Percentiles rank a stretch among this genome's conserved stretches.
These are phyloP conservation scores for Pituophis catenifer DNA, from an alignment of 2,113 vertebrate genomes.

Conservation along the genomic window DNA sequence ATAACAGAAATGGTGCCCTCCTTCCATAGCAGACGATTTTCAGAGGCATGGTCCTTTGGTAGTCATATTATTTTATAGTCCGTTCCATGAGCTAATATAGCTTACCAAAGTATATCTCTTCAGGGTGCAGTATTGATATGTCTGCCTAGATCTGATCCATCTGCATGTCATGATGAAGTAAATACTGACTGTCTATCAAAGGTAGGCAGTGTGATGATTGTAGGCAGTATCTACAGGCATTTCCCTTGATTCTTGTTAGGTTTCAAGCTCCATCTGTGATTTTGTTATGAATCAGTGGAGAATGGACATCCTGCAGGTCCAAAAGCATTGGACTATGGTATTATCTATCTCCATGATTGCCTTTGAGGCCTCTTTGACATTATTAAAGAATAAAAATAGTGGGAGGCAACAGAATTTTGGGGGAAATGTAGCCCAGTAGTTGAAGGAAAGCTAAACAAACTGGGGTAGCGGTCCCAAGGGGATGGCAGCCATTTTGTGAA, in stretches of 20 bases:
- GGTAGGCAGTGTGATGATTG: not conserved
- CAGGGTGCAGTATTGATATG: not conserved
- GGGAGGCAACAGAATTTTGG: not conserved
- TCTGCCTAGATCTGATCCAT: too few species aligned
- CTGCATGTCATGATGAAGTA: not conserved
- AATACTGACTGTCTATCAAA: not conserved
- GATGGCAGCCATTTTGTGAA: not conserved
- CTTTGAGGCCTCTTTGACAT: not conserved
- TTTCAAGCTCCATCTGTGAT: not conserved
- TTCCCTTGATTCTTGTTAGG: not conserved
- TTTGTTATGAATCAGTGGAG: not conserved
- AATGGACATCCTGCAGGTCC: not conserved
- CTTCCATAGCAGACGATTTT: not conserved
- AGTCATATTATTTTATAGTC: not conserved
- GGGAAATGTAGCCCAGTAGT: not conserved
- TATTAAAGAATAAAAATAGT: not conserved
- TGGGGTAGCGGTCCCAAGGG: not conserved
- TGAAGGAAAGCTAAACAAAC: not conserved
- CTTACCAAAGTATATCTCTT: not conserved
- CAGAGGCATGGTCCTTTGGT: not conserved
- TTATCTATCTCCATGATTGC: not conserved
- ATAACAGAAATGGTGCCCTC: not conserved
- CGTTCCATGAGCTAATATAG: not conserved
- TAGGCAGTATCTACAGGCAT: not conserved
- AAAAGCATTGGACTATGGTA: not conserved